phyloP scores from a whole-genome alignment of 2,113 vertebrate genomes.

The Corythaeola cristata region DNA sequence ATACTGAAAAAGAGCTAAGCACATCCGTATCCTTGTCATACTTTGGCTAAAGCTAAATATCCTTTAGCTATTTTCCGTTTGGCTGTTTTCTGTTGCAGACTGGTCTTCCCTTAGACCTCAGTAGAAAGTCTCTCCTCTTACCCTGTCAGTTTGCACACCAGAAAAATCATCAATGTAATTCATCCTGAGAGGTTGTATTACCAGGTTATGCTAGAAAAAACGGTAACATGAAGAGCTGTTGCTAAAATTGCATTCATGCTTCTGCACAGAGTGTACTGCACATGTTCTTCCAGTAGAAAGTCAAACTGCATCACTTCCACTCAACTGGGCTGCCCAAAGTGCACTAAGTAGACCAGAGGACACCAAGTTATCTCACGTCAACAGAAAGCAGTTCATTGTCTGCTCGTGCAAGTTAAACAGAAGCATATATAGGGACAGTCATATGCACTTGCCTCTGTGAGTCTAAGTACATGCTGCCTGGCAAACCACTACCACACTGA shows the following conservation, averaged over 20 bases:
- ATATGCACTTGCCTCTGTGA: not conserved
- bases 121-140: not conserved
- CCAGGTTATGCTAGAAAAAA: not conserved
- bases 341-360: not conserved
- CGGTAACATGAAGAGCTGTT: not conserved
- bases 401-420: not conserved
- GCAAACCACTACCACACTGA: not conserved
- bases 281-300: not conserved
- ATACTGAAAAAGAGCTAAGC: not conserved
- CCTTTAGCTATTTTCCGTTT: not conserved
- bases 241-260: not conserved
- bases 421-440: not conserved
- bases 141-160: not conserved
- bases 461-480: not conserved
- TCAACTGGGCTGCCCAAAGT: not conserved
- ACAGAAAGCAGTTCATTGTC: not conserved
- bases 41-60: not conserved
- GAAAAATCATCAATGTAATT: rapidly evolving
- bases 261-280: not conserved
- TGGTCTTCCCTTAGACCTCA: not conserved
- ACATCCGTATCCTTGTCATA: not conserved
- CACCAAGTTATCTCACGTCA: not conserved
- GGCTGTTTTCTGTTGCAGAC: not conserved
- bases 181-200: not conserved
- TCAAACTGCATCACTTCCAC: not conserved